Evolutionary conservation across 2,888 invertebrate genomes (phyloP), one percentile per base, ranked within the genome.

Genomic region (Phaonia tiefii): DNA sequence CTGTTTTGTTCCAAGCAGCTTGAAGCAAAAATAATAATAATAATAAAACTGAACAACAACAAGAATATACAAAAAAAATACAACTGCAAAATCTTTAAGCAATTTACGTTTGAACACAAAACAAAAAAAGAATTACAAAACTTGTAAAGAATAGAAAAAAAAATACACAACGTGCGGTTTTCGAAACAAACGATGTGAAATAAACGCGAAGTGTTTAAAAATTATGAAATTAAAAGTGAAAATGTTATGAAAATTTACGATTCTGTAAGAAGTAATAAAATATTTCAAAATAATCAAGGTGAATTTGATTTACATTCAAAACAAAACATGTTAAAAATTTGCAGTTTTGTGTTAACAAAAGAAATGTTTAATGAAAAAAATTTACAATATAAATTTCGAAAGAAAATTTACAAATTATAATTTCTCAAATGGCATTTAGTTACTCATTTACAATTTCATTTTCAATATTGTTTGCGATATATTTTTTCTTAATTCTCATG

Each of bases 131-230:
- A n/a, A 25, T 22, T 39, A 60, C 20, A 60, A n/a, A 39, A n/a
- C n/a, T n/a, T n/a, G n/a, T n/a, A n/a, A 60, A 60, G 13, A 42
- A 39, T n/a, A n/a, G 7, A 63, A 42, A 37, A 39, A 60, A 60
- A 63, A 42, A 63, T 11, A 11, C 42, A 22, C 42, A 39, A 39
- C 63, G 63, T 63, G 63, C 63, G 42, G 42, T 63, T 63, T 63
- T 11, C 22, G 63, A 63, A 63, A 63, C 22, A 42, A 13, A 31
- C 31, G 4, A 31, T 63, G 60, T 42, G 63, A 42, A 42, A 42
- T 42, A 20, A 60, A 5, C 63, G 22, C 63, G 39, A 2, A 42
- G 20, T 63, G 63, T 60, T 11, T 22, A 22, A 31, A 31, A 31
- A 31, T 31, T 31, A 8, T 31, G 51, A 20, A 20, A 63, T 37